A percentile compares a stretch with the other conserved stretches of the same genome.
These are phyloP conservation scores for Phyto melanocephala DNA, from an alignment of 2,888 invertebrate species.

Conservation along the genomic window DNA sequence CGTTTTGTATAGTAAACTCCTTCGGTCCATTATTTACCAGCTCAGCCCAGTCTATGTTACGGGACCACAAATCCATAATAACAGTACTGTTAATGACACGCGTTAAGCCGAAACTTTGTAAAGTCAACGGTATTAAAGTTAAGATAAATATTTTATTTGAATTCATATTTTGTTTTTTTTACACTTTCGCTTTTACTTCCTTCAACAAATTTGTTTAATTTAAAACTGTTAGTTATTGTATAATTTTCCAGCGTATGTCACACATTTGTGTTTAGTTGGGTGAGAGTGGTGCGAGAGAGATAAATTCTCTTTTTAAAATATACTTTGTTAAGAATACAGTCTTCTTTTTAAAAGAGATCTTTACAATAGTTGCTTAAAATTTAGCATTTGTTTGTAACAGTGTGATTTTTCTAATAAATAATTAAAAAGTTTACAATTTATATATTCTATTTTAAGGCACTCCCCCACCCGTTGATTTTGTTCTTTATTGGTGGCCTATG, in stretches of 20 bases:
- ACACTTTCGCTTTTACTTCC: background rate
- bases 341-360: background rate
- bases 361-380: background rate
- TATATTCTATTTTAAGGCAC: too few species aligned
- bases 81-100: conserved; percentile 33
- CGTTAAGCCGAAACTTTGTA: background rate
- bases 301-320: background rate
- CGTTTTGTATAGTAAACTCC: conserved; percentile 38
- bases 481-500: too few species aligned
- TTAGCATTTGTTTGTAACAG: background rate
- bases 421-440: too few species aligned
- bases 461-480: too few species aligned
- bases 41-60: conserved; percentile 34
- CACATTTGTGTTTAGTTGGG: background rate
- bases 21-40: conserved; percentile 28
- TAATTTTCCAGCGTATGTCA: background rate
- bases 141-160: background rate
- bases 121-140: background rate
- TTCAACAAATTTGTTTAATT: conserved; percentile 7
- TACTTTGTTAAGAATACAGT: too few species aligned
- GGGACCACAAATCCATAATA: conserved; percentile 46
- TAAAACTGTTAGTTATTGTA: conserved; percentile 5
- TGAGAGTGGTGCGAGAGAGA: background rate
- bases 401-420: background rate
- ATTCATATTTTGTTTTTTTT: background rate